Evolutionary conservation across 2,797 vertebrate species (phyloP).

Genomic region (Emydoidea blandingii): DNA sequence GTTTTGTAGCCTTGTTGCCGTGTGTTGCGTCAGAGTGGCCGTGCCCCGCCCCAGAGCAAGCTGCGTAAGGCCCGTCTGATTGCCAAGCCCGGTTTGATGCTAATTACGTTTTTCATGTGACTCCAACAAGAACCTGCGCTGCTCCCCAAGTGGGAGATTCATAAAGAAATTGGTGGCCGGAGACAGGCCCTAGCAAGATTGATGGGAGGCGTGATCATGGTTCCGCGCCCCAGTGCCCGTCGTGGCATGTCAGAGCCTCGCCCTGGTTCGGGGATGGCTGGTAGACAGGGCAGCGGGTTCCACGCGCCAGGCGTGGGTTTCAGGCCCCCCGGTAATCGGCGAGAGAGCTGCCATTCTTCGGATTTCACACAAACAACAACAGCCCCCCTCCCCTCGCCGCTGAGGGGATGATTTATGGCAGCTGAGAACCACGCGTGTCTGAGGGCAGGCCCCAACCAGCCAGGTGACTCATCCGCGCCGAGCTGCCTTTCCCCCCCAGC

Average conservation of each 20-base stretch:
- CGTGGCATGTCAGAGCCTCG: neutral
- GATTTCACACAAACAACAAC: neutral
- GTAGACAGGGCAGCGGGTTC: neutral
- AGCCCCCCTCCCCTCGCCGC: neutral
- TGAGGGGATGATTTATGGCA: neutral
- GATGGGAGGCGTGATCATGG: neutral
- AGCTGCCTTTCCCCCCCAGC: neutral
- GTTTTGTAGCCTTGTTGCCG: neutral
- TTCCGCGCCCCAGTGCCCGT: no score
- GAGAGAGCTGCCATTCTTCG: neutral
- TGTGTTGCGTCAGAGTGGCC: accelerated
- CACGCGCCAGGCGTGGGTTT: neutral
- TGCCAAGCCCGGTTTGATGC: neutral
- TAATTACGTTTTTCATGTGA: neutral
- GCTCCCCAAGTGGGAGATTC: neutral
- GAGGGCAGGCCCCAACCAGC: neutral
- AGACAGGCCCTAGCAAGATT: neutral
- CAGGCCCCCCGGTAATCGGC: neutral
- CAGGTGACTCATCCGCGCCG: neutral
- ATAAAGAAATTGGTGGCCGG: neutral
- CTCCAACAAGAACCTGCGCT: neutral
- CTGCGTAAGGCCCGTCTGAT: neutral
- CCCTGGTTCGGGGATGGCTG: neutral
- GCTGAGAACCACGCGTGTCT: neutral
- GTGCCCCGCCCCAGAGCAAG: neutral